Base-by-base conservation (phyloP, 1,140 invertebrate species). In the Eurosta solidaginis region DNA sequence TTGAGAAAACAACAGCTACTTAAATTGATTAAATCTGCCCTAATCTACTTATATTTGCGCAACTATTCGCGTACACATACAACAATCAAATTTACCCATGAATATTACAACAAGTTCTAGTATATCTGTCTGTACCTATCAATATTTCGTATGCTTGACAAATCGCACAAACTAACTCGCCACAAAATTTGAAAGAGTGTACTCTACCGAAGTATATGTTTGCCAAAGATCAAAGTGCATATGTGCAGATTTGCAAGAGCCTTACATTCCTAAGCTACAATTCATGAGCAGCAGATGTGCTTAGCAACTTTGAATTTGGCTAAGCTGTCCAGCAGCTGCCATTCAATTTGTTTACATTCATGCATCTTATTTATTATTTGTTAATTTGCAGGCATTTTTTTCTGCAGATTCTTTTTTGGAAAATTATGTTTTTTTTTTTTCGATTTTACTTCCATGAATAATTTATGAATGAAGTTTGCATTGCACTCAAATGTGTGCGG, bases 101-200 rank as follows among this genome's bases (percentile, higher is more conserved):
- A 14, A 12, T 33, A 59, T 33, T 14, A 59, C 29, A 29, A 59
- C 17, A 3, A 0, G 3, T 29, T 10, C 27, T 4, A 25, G 9
- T 59, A 27, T 25, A 27, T 14, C 10, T n/a, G 27, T 17, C 52
- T 36, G 52, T 29, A 29, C 27, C 12, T 3, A 33, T 29, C 17
- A 7, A 1, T 17, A 59, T n/a, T 29, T 33, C 29, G 54, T 59
- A 5, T 7, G 54, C 54, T 36, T 59, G 29, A 59, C 27, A 59
- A 59, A 59, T 59, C 54, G 54, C 27, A 20, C 54, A 59, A 59
- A 17, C 54, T 59, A 59, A 59, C 27, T 59, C 27, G n/a, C n/a
- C n/a, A 7, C 1, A 59, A 33, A 7, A 6, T 36, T 17, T 59
- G 33, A 22, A 1, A 33, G 10, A 47, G 7, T 47, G 12, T 14